Evolutionary conservation across 2,797 vertebrate species (phyloP), one percentile per base, ranked within the genome.

Genomic region (Orestias chungarensis): DNA sequence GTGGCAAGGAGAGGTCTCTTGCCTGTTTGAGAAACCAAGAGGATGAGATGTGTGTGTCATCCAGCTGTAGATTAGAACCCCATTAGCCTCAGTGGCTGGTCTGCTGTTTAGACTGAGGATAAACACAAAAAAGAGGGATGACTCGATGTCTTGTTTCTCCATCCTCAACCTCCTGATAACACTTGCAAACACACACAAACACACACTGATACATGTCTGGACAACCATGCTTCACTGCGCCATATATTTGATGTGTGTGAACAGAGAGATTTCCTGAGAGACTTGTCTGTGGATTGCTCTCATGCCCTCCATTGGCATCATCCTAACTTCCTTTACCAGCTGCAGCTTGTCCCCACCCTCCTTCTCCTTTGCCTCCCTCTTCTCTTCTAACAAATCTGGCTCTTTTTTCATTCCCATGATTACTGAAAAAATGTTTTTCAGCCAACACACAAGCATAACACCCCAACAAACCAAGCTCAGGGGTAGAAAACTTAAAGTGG

Each of bases 31-130:
- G 82, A 79, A 73, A 49, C 64, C 71, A 71, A 65, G 80, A 86
- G 71, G 76, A 87, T 68, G 59, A 87, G 78, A 74, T 87, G 85
- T 89, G 87, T 90, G 89, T 92, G 90, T 93, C 91, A 84, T 89
- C 85, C 90, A 91, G 84, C 90, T 84, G 82, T 84, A 93, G 93
- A 94, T 94, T 93, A 93, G 86, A 79, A 79, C 84, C 89, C 90
- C 92, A 95, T 94, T 94, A 95, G 93, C 85, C 92, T 88, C 88
- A 82, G 87, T 90, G 92, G 91, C 89, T 86, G 87, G 79, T 85
- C 88, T 75, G 89, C 82, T 94, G 91, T 94, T 94, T 94, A 89
- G 92, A 90, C 86, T 74, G 82, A 82, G 68, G 75, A 82, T 94
- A 94, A 94, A 95, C 92, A 95, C 76, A 84, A 64, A 83, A n/a